Base-by-base conservation (phyloP, 2,888 invertebrate species). In the Eurytoma californica region DNA sequence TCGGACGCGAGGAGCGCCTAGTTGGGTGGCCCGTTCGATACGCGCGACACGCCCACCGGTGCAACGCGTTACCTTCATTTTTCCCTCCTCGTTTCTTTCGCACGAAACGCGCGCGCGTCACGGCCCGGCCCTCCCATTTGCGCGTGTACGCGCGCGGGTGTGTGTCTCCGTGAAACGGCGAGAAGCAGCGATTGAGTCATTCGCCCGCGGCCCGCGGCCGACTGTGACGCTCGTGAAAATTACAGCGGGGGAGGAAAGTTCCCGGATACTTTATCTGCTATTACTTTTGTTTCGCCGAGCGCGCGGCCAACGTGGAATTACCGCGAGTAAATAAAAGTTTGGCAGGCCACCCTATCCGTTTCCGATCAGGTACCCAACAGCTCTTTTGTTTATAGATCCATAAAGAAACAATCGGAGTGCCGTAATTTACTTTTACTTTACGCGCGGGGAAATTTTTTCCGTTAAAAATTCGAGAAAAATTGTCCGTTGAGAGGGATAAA, bases 11-110 rank as follows among this genome's bases (percentile, higher is more conserved):
- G 47, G 51, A 63, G 69, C 49, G 66, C 39, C 77, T 66, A 74
- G 74, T 74, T 80, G 80, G 80, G 80, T 80, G 80, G 80, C 77
- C 80, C 73, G 70, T 77, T 70, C 74, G 77, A 77, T 77, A 61
- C 70, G 58, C 39, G 58, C 74, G 80, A 66, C 80, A 80, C 80
- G 80, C 80, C 80, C 80, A 80, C 77, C 74, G 53, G 63, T 53
- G 53, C 68, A 49, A 30, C 67, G 60, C 67, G 53, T 60, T 66
- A 75, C 74, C 75, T 79, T 79, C 70, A 74, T 60, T 60, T 68
- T 79, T 70, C 70, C 60, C 55, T 73, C 51, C 63, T 65, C 58
- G 58, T 60, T 30, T 28, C 67, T 69, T 49, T 53, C 53, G 53
- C 53, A 16, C 53, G 53, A 53, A 53, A 16, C 53, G 53, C 53